These are phyloP conservation scores for Olivierus martensii DNA, from an alignment of 1,140 invertebrate species.

Conservation along the genomic window DNA sequence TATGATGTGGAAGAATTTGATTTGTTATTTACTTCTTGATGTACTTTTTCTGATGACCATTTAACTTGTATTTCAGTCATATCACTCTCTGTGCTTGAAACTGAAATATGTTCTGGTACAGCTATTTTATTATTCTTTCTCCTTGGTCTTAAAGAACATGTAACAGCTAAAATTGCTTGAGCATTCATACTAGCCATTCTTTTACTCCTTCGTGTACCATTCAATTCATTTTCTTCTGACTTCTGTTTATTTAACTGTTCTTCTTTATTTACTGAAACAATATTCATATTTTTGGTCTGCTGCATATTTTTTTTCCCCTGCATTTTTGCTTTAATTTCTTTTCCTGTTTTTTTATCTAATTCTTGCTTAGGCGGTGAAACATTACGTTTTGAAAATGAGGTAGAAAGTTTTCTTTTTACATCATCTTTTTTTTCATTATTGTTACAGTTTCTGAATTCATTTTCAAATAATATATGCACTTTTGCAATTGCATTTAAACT, in stretches of 20 bases:
- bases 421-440: background rate
- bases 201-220: background rate
- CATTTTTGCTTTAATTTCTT: background rate
- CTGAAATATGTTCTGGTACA: too few species aligned
- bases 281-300: background rate
- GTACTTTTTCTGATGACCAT: too few species aligned
- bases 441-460: background rate
- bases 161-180: background rate
- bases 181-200: background rate
- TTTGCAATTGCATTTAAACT: background rate
- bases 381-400: too few species aligned
- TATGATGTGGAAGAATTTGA: too few species aligned
- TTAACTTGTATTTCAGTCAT: too few species aligned
- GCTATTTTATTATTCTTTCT: background rate
- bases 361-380: background rate
- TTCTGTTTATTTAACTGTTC: background rate
- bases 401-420: background rate
- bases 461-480: background rate
- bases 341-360: background rate
- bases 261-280: background rate
- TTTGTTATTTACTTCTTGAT: too few species aligned
- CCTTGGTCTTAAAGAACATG: background rate
- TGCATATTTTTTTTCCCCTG: background rate
- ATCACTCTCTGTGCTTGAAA: too few species aligned
- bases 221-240: background rate